Evolutionary conservation across 2,113 vertebrate genomes (phyloP).

Genomic region (Crotalus horridus): DNA sequence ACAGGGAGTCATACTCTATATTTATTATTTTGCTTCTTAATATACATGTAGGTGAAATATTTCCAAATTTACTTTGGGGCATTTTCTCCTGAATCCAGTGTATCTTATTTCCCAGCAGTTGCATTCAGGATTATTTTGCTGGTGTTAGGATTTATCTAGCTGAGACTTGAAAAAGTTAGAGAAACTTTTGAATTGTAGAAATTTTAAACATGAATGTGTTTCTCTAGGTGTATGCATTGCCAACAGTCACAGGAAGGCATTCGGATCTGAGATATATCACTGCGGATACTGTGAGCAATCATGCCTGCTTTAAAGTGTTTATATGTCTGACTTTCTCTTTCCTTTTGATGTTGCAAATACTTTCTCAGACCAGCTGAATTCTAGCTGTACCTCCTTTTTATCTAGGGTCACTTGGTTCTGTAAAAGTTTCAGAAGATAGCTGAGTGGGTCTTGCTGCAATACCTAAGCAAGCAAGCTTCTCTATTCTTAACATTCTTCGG

Average conservation of each 20-base stretch:
- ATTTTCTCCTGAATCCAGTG: neutral
- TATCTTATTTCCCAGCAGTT: neutral
- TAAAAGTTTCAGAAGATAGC: neutral
- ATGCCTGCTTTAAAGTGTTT: neutral
- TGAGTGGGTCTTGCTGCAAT: neutral
- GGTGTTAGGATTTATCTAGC: neutral
- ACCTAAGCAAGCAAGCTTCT: neutral
- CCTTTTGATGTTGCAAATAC: constrained; percentile 4
- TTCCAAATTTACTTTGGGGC: neutral
- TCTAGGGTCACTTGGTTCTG: neutral
- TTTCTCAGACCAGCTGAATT: neutral
- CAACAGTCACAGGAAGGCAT: constrained; percentile 66
- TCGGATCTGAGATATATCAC: constrained; percentile 71
- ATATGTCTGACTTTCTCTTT: neutral
- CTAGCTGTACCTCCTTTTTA: neutral
- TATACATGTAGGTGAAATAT: neutral
- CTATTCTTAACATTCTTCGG: neutral
- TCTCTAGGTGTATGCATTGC: constrained; percentile 67
- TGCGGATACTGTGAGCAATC: constrained; percentile 65
- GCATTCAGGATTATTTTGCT: neutral
- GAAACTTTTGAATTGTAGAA: neutral
- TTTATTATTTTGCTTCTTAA: neutral
- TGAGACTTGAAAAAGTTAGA: neutral
- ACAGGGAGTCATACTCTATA: neutral
- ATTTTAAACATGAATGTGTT: neutral